Percentiles rank a stretch among this genome's conserved stretches.
Conservation (phyloP, 2,888 invertebrate genomes). For the Pterostichus niger region DNA sequence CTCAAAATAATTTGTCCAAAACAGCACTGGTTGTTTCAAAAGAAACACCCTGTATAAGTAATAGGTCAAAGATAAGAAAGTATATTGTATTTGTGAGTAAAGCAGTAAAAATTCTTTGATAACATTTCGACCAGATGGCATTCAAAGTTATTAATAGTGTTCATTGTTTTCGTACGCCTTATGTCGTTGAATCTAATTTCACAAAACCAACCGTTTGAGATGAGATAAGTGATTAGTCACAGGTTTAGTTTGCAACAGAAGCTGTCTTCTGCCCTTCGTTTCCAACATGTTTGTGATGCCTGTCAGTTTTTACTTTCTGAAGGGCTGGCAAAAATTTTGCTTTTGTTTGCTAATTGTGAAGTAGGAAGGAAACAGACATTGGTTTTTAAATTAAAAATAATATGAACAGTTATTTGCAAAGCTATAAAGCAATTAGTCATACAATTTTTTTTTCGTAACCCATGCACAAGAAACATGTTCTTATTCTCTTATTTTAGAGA, state of each 20-base stretch:
- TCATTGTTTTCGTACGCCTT: slow-evolving; percentile 5
- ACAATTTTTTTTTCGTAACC: too few species aligned
- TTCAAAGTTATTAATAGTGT: slow-evolving; percentile 9
- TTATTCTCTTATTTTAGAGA: too few species aligned
- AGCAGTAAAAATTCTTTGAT: background rate
- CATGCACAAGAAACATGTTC: too few species aligned
- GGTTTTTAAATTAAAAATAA: too few species aligned
- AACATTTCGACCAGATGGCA: background rate
- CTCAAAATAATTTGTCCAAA: too few species aligned
- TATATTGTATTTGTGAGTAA: too few species aligned
- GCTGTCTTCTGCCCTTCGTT: background rate
- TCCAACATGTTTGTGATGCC: slow-evolving; percentile 30
- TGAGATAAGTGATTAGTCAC: slow-evolving; percentile 62
- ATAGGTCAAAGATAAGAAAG: too few species aligned
- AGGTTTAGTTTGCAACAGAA: slow-evolving; percentile 56
- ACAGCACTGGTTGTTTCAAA: too few species aligned
- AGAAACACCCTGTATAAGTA: too few species aligned
- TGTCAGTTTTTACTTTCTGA: background rate
- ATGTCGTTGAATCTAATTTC: background rate
- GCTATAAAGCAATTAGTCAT: too few species aligned
- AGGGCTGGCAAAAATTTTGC: background rate
- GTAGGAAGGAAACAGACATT: too few species aligned
- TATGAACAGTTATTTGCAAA: too few species aligned
- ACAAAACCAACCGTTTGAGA: slow-evolving; percentile 11
- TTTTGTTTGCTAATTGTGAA: slow-evolving; percentile 9